Base-by-base conservation (phyloP, 2,888 invertebrate genomes). In the Leucophenga maculata region DNA sequence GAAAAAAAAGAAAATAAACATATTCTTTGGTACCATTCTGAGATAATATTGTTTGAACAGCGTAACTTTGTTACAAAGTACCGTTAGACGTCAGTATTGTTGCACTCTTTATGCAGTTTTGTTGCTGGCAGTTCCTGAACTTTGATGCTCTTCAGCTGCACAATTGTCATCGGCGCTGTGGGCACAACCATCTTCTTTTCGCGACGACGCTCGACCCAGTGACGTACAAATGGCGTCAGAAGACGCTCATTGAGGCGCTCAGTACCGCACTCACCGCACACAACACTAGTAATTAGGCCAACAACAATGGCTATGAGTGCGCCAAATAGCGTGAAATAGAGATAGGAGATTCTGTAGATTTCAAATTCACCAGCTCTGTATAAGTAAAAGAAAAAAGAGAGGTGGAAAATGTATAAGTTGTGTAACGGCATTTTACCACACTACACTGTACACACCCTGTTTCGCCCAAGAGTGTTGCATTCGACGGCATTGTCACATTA, bases 291-390 rank as follows among this genome's bases (percentile, higher is more conserved):
- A 0, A 90, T 65, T 14, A 91, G 79, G 1, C 90, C 91, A 9
- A 92, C 89, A 6, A 89, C 78, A 71, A 92, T 90, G 8, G 92
- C 91, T 0, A 92, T 89, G 13, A 89, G 46, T 6, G 90, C 89
- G 0, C 93, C 93, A 11, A 91, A 86, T 13, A 93, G 85, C 0
- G 94, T 94, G 78, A 94, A 94, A 93, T 94, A 95, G 83, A 95
- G 90, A 87, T 94, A 95, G 0, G 94, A 94, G 9, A 95, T 90
- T 55, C 93, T 93, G 74, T 93, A 92, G 26, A 94, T 85, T 69
- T 84, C 81, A 44, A 89, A 89, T 1, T 77, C 77, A 31, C 78
- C 76, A 26, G 78, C 75, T 31, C 86, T 87, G 0, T 44, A n/a
- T n/a, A 16, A 20, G 62, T 9, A 18, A 13, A 11, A 11, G 18